phyloP scores from a whole-genome alignment of 2,113 vertebrate genomes.

The Athene noctua region DNA sequence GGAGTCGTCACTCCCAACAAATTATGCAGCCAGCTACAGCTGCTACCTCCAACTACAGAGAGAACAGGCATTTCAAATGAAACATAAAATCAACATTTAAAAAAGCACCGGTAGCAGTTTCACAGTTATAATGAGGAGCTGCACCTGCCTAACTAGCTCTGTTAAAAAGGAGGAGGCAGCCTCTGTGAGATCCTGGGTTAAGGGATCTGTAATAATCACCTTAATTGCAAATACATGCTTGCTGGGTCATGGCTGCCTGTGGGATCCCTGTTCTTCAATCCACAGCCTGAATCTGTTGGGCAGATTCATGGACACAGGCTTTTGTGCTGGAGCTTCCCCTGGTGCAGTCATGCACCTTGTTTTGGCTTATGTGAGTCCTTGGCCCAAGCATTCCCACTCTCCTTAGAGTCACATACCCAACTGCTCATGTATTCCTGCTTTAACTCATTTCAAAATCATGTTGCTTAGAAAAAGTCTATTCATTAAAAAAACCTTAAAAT shows the following conservation, averaged over 20 bases:
- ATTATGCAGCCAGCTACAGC: not conserved
- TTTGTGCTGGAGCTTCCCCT: not conserved
- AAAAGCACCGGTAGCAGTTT: not conserved
- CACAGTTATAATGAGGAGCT: not conserved
- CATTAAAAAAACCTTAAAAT: not conserved
- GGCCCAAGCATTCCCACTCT: not conserved
- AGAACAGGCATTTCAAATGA: not conserved
- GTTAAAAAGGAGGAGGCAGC: not conserved
- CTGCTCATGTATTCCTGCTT: not conserved
- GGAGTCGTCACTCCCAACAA: not conserved
- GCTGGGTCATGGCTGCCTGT: not conserved
- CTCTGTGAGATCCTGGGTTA: not conserved
- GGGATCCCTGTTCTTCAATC: not conserved
- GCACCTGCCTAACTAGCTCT: not conserved
- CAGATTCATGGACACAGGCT: not conserved
- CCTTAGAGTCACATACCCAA: accelerated
- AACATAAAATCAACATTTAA: not conserved
- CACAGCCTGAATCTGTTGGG: not conserved
- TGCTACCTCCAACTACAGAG: slow-evolving; percentile 6
- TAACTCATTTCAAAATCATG: not conserved
- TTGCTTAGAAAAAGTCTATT: not conserved
- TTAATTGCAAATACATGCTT: not conserved
- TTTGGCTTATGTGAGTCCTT: not conserved
- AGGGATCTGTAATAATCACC: not conserved
- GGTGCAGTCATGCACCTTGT: not conserved